Percentiles rank a stretch among this genome's conserved stretches.
phyloP scores from a whole-genome alignment of 2,113 vertebrate species.

The Spizaetus ornatus region DNA sequence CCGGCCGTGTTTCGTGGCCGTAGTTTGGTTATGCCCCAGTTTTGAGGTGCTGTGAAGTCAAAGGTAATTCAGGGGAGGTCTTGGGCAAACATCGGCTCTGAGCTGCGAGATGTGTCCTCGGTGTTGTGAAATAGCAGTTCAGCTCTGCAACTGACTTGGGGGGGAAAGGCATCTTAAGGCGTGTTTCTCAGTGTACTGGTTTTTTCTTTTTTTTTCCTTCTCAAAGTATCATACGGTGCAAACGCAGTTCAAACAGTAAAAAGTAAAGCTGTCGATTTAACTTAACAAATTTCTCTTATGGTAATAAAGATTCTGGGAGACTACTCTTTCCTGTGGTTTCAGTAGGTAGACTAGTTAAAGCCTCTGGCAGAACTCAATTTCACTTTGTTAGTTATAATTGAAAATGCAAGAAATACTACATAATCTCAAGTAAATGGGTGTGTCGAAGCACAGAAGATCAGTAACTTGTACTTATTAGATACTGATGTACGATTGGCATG shows the following conservation, averaged over 20 bases:
- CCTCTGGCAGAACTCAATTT: background rate
- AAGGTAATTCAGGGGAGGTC: background rate
- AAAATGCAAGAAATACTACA: fast-evolving
- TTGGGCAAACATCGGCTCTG: background rate
- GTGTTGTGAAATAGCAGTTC: background rate
- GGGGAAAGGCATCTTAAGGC: no score
- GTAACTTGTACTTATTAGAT: background rate
- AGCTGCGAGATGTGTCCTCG: fast-evolving
- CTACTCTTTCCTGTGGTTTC: background rate
- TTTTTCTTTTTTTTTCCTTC: background rate
- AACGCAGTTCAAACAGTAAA: background rate
- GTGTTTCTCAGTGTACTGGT: background rate
- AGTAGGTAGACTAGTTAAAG: background rate
- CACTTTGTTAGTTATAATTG: background rate
- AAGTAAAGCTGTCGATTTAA: background rate
- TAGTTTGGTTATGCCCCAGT: fast-evolving
- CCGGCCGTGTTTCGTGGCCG: fast-evolving
- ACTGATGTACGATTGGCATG: background rate
- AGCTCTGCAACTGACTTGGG: background rate
- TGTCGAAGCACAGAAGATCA: background rate
- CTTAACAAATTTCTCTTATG: fast-evolving
- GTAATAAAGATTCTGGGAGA: no score
- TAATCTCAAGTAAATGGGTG: background rate
- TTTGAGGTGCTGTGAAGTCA: background rate
- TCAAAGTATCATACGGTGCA: background rate